Conservation (phyloP, 2,888 invertebrate species). For the Lepidochrysops patricia region DNA sequence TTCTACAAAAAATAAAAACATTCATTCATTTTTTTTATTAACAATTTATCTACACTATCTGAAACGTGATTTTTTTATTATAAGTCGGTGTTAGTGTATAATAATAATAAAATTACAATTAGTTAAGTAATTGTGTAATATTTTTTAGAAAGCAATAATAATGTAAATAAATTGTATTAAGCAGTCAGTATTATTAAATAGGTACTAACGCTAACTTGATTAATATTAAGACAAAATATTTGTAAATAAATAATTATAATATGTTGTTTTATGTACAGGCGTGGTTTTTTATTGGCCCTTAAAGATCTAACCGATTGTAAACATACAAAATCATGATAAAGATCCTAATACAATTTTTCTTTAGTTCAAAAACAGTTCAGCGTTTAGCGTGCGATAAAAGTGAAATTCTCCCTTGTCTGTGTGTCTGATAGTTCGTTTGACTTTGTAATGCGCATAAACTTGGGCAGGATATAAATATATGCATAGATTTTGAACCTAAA, state of each 20-base stretch:
- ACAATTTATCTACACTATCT: too few relatives aligned
- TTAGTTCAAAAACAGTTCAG: too few relatives aligned
- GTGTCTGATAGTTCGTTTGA: too few relatives aligned
- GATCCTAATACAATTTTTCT: too few relatives aligned
- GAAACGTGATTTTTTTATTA: background rate
- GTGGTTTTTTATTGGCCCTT: background rate
- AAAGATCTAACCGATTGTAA: background rate
- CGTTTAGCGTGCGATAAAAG: too few relatives aligned
- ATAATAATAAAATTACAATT: background rate
- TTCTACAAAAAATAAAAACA: too few relatives aligned
- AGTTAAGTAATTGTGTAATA: background rate
- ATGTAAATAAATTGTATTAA: slow-evolving; percentile 12
- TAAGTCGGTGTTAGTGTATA: background rate
- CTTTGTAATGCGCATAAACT: too few relatives aligned
- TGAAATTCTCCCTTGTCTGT: too few relatives aligned
- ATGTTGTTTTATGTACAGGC: slow-evolving; percentile 5
- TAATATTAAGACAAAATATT: slow-evolving; percentile 1
- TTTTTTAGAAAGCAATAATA: slow-evolving; percentile 9
- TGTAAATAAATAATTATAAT: slow-evolving; percentile 17
- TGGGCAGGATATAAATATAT: too few relatives aligned
- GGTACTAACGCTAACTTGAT: background rate
- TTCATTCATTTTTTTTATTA: too few relatives aligned
- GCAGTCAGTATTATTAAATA: background rate
- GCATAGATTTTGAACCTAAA: too few relatives aligned
- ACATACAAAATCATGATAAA: too few relatives aligned